Evolutionary conservation across 2,888 invertebrate species (phyloP), one percentile per base, ranked within the genome.

Genomic region (Macrostomum cliftonense): DNA sequence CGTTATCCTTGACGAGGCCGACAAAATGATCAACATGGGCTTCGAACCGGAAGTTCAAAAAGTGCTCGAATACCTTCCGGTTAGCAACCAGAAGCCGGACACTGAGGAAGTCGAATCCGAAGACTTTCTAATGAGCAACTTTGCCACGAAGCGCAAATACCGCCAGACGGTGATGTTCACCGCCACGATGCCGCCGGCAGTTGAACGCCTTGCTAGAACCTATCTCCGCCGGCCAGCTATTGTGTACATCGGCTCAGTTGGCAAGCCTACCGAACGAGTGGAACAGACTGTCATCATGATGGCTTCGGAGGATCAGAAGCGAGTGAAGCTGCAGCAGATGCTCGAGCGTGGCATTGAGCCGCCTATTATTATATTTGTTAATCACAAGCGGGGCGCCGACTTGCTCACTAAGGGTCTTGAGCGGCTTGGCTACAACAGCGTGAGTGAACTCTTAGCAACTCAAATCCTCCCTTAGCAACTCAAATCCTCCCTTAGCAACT

Each of bases 1-100:
- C 68, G 89, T 97, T 52, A 93, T 77, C 50, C 68, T 76, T 58
- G 77, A 77, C 58, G 76, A 77, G 75, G 97, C 97, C 37, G 97
- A 99, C 75, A 79, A 93, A 64, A 99, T 99, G 97, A 91, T 99
- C 71, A 95, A 99, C 76, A 93, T 99, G 86, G 95, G 95, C 67
- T 99, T 99, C 67, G 97, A 99, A 70, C 87, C 91, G 40, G 74
- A 75, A 54, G 95, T 99, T 0, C 91, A 95, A 63, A 88, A 87
- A 68, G 95, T 99, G 70, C 75, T 99, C 37, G 91, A 91, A 62
- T 89, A 82, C 67, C 86, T 99, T 82, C 97, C 97, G 0, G 95
- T 93, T 0, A 81, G 91, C 1, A 99, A 99, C 72, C 76, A 88
- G 51, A 99, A 99, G 69, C 97, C 97, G 0, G 97, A 99, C 64